phyloP scores from a whole-genome alignment of 2,113 vertebrate species.

The Dipodomys ordii region DNA sequence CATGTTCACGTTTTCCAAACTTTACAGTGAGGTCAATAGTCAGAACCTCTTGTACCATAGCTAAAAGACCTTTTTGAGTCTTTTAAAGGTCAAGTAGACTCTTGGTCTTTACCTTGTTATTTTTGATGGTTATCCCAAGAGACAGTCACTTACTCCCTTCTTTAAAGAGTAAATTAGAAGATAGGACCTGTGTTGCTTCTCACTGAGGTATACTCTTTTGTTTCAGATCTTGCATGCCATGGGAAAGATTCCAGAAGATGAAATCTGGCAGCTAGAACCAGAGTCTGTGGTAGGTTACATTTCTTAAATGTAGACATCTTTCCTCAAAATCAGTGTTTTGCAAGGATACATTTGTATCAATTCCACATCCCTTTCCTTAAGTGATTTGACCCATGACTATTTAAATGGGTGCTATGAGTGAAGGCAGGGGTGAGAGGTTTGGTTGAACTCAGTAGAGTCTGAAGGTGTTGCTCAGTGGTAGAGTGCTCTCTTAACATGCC shows the following conservation, averaged over 20 bases:
- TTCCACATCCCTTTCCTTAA: background rate
- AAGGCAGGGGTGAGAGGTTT: constrained; percentile 5
- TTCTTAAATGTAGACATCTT: constrained; percentile 36
- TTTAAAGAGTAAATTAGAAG: constrained; percentile 24
- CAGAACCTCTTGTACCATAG: background rate
- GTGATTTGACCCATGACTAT: background rate
- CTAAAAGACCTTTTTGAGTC: background rate
- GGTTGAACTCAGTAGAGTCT: background rate
- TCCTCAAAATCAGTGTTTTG: background rate
- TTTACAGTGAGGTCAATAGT: background rate
- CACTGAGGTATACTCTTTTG: background rate
- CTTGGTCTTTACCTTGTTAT: constrained; percentile 30
- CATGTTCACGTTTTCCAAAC: background rate
- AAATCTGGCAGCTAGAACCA: constrained; percentile 95
- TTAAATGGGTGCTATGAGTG: background rate
- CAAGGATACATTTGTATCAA: too few species aligned
- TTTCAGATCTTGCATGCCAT: constrained; percentile 92
- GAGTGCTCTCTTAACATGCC: background rate
- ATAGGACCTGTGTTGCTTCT: constrained; percentile 36
- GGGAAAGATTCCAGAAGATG: constrained; percentile 91
- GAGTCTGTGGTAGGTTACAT: constrained; percentile 88
- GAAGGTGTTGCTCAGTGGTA: background rate
- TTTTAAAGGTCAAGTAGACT: constrained; percentile 38
- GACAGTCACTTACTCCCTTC: background rate
- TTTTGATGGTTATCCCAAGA: constrained; percentile 32